Conservation (phyloP, 2,113 vertebrate genomes). For the Bos javanicus region DNA sequence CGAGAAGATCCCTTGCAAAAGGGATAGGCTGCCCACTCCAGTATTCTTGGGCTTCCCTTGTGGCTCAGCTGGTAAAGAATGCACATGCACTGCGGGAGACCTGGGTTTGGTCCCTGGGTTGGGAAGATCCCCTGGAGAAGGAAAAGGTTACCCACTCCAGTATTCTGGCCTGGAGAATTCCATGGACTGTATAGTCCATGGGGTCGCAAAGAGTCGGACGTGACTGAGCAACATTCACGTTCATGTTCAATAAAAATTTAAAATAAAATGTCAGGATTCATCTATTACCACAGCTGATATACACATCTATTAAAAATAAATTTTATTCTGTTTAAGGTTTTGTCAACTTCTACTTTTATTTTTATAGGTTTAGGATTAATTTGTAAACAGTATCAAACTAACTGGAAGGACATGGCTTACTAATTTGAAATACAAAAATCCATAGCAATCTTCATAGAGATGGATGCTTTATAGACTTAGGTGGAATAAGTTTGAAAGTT, state of each 20-base stretch:
- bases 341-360: background rate
- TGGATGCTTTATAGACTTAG: background rate
- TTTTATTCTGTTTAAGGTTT: background rate
- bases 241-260: background rate
- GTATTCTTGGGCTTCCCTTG: background rate
- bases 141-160: background rate
- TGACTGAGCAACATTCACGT: background rate
- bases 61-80: background rate
- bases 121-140: background rate
- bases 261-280: background rate
- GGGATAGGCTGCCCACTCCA: background rate
- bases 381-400: background rate
- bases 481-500: background rate
- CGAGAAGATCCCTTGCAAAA: background rate
- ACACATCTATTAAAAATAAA: background rate
- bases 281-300: background rate
- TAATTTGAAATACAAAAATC: background rate
- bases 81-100: fast-evolving
- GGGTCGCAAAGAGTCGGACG: background rate
- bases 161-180: background rate
- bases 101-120: background rate
- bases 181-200: background rate
- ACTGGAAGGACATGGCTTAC: background rate
- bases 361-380: background rate
- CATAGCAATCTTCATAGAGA: background rate